These are phyloP conservation scores for Clarias platycephalus DNA, from an alignment of 2,797 vertebrate species.

Conservation along the genomic window DNA sequence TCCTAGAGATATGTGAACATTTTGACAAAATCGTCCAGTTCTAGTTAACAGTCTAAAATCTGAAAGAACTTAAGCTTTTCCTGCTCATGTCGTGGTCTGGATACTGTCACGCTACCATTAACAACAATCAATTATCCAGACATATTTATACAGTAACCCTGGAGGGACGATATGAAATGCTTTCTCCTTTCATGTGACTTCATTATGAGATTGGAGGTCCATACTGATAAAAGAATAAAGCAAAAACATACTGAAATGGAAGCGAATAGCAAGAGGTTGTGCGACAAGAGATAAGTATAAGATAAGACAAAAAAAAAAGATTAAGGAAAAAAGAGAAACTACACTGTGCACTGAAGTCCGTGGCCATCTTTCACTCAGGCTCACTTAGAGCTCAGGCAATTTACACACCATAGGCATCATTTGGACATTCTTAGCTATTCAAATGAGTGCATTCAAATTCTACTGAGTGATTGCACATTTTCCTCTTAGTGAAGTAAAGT, in stretches of 20 bases:
- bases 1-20: not conserved
- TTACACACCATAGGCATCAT: not conserved
- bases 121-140: conserved; percentile 55
- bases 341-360: conserved; percentile 15
- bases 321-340: not conserved
- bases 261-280: conserved; percentile 13
- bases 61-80: conserved; percentile 17
- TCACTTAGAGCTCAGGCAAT: conserved; percentile 12
- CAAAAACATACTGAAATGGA: conserved; percentile 28
- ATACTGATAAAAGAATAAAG: conserved; percentile 21
- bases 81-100: conserved; percentile 41
- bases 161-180: conserved; percentile 44
- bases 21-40: not conserved
- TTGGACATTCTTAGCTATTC: conserved; percentile 2
- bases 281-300: not conserved
- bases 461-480: not conserved
- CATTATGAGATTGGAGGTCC: conserved; percentile 31
- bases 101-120: conserved; percentile 44
- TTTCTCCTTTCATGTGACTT: conserved; percentile 19
- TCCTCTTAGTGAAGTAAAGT: not conserved
- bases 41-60: conserved; percentile 7
- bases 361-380: conserved; percentile 37
- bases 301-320: not conserved
- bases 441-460: not conserved
- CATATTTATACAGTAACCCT: conserved; percentile 55